phyloP scores from a whole-genome alignment of 53 echinoderm and acorn worm genomes.

The Holothuria leucospilota region DNA sequence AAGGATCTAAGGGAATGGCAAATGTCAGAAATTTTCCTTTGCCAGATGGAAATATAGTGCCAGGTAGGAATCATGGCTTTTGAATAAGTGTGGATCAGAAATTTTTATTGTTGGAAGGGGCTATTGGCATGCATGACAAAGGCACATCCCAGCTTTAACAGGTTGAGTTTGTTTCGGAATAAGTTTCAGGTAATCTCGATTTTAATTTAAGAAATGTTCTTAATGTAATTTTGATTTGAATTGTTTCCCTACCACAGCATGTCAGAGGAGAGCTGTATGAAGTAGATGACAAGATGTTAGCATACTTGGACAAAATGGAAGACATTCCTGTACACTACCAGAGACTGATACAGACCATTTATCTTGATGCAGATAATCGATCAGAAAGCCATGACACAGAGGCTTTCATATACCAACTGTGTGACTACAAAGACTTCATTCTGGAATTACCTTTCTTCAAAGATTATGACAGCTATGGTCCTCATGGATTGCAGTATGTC shows the following conservation, averaged over 20 bases:
- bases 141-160: too few relatives aligned
- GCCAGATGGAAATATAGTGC: too few relatives aligned
- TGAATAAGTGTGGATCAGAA: too few relatives aligned
- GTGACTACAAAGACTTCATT: conserved; percentile 45
- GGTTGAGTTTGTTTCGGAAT: too few relatives aligned
- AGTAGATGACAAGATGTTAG: conserved; percentile 42
- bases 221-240: neutral
- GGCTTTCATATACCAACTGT: conserved; percentile 46
- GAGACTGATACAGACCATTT: conserved; percentile 5
- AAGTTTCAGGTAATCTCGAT: too few relatives aligned
- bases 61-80: too few relatives aligned
- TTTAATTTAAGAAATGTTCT: too few relatives aligned
- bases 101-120: too few relatives aligned
- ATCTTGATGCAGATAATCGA: conserved; percentile 2
- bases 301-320: conserved; percentile 38
- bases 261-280: conserved; percentile 61
- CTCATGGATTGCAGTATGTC: conserved; percentile 56
- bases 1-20: too few relatives aligned
- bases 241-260: neutral
- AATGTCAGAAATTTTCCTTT: too few relatives aligned
- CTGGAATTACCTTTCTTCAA: conserved; percentile 34
- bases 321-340: conserved; percentile 52
- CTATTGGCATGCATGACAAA: too few relatives aligned
- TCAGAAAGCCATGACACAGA: neutral
- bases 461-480: conserved; percentile 49